Conservation (phyloP, 1,140 invertebrate species). For the Dendroctonus ponderosae region DNA sequence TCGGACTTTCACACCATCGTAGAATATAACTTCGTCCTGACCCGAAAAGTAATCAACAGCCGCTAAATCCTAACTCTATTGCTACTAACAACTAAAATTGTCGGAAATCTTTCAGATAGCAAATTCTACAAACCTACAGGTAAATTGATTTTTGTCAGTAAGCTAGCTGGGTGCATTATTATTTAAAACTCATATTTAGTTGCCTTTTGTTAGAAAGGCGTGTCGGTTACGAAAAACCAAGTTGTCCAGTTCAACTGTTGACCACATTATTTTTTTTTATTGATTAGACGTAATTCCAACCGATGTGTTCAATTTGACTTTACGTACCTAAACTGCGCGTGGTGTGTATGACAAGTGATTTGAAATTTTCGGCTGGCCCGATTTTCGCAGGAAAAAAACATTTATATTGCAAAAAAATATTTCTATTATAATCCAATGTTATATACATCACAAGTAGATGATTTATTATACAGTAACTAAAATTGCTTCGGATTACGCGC, state of each 20-base stretch:
- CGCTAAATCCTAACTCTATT: too few species aligned
- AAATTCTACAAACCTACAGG: too few species aligned
- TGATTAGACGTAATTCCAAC: conserved; percentile 45
- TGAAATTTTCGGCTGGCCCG: conserved; percentile 40
- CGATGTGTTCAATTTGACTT: conserved; percentile 50
- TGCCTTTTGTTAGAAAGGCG: too few species aligned
- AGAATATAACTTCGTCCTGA: too few species aligned
- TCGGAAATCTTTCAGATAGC: too few species aligned
- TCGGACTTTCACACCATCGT: too few species aligned
- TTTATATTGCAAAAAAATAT: conserved; percentile 32
- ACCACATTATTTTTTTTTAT: conserved; percentile 15
- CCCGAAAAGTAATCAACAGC: too few species aligned
- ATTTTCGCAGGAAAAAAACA: conserved; percentile 25
- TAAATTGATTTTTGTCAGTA: too few species aligned
- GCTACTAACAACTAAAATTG: too few species aligned
- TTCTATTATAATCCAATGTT: conserved; percentile 36
- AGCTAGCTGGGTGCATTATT: too few species aligned
- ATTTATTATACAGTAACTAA: conserved; percentile 44
- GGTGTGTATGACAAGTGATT: conserved; percentile 47
- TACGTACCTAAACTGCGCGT: conserved; percentile 48
- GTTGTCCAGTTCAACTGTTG: conserved; percentile 1
- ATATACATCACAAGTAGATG: conserved; percentile 48
- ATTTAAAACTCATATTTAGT: too few species aligned
- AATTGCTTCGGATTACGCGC: conserved; percentile 36
- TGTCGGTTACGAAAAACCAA: too few species aligned